Base-by-base conservation (phyloP, 1,140 invertebrate species). In the Caenorhabditis brenneri region DNA sequence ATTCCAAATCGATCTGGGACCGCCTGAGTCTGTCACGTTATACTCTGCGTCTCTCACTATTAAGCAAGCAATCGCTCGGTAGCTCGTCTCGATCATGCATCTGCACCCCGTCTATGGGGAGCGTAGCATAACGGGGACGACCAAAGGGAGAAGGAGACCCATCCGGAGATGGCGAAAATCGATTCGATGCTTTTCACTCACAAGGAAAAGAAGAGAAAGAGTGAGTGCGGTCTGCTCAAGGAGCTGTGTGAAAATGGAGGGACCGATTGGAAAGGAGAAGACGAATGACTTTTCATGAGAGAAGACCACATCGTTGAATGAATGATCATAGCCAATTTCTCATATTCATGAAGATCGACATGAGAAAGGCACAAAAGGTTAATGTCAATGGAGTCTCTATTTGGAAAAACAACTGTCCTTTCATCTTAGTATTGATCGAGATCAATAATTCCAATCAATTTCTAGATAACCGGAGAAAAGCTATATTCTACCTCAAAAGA, bases 21-120 rank as follows among this genome's bases (percentile, higher is more conserved):
- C 65, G 65, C 65, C 65, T 74, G 65, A 74, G 65, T 74, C 65
- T 74, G 65, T 74, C 65, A 74, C 65, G 65, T 74, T 74, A 74
- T 74, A 74, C 65, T 31, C 65, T 74, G 65, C 65, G 65, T 74
- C 65, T 74, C 65, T 24, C 22, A 9, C 10, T 24, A 42, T 42
- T 42, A 12, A 22, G 29, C 33, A n/a, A 46, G 65, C 65, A 74
- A 74, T 74, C 65, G 65, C 36, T 42, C 36, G 65, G 36, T 39
- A 10, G 65, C 65, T 74, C 65, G 65, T 74, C 65, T 74, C 65
- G 65, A 74, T 74, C 65, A 74, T 74, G 65, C 65, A 74, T 74
- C 65, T 74, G 65, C 65, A 74, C 36, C 65, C 7, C 65, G 33
- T 46, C 65, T 74, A 42, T 74, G 36, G 65, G 65, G 36, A 74